Evolutionary conservation across 2,888 invertebrate species (phyloP).

Genomic region (Argyra leucocephala): DNA sequence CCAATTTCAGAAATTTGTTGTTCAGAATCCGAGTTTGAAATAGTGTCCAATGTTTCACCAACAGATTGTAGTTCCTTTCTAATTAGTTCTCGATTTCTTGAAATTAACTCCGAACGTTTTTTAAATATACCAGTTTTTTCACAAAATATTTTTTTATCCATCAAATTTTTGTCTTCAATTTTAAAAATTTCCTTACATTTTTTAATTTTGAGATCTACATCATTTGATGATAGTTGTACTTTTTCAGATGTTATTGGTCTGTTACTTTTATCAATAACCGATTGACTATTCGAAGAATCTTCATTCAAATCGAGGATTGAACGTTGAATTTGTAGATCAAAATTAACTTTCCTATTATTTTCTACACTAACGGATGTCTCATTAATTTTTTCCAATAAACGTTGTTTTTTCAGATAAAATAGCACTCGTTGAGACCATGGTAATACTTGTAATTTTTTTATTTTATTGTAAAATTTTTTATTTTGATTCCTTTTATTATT

Average conservation of each 20-base stretch:
- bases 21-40: neutral
- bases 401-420: constrained; percentile 7
- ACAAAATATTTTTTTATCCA: neutral
- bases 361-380: too few relatives aligned
- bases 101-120: neutral
- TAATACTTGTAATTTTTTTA: neutral
- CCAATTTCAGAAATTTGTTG: neutral
- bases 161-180: too few relatives aligned
- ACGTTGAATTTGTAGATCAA: neutral
- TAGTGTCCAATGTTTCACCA: neutral
- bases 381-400: constrained; percentile 7
- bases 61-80: neutral
- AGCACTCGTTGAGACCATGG: constrained; percentile 15
- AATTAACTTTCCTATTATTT: neutral
- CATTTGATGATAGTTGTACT: neutral
- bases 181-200: too few relatives aligned
- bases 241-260: neutral
- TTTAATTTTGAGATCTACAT: neutral
- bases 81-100: neutral
- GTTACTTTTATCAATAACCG: neutral
- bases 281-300: neutral
- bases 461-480: constrained; percentile 3
- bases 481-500: neutral
- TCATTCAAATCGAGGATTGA: neutral
- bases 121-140: neutral